Evolutionary conservation across 2,888 invertebrate genomes (phyloP).

Genomic region (Arctia plantaginis): DNA sequence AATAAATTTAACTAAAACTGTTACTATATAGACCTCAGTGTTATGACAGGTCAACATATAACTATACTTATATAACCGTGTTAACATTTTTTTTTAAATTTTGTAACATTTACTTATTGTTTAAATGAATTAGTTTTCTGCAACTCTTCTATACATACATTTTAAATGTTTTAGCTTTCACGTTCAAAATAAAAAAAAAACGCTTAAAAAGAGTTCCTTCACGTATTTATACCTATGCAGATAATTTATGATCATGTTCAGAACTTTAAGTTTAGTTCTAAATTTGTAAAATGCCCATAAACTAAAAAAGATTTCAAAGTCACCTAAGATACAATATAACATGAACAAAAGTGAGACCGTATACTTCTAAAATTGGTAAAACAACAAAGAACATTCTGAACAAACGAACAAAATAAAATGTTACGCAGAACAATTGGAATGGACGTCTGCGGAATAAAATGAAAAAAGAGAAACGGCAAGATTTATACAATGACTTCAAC

Average conservation of each 20-base stretch:
- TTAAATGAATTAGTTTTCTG: not conserved
- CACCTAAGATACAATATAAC: slow-evolving; percentile 1
- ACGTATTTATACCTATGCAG: not conserved
- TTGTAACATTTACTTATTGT: no score
- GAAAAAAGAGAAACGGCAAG: slow-evolving; percentile 43
- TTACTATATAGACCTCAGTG: not conserved
- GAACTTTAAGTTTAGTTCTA: not conserved
- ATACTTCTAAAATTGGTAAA: slow-evolving; percentile 21
- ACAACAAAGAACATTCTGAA: slow-evolving; percentile 33
- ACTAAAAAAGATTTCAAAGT: slow-evolving; percentile 11
- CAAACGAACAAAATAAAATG: slow-evolving; percentile 41
- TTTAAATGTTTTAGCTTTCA: not conserved
- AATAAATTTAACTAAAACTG: not conserved
- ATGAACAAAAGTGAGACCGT: not conserved
- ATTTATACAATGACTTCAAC: slow-evolving; percentile 55
- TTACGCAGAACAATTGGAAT: slow-evolving; percentile 35
- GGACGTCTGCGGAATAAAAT: slow-evolving; percentile 40
- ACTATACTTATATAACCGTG: no score
- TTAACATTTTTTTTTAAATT: no score
- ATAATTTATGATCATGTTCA: not conserved
- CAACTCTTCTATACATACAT: not conserved
- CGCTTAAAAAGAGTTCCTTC: not conserved
- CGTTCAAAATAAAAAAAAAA: not conserved
- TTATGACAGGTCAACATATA: no score
- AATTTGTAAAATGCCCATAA: not conserved